phyloP scores from a whole-genome alignment of 2,113 vertebrate species.

The Phalacrocorax carbo region DNA sequence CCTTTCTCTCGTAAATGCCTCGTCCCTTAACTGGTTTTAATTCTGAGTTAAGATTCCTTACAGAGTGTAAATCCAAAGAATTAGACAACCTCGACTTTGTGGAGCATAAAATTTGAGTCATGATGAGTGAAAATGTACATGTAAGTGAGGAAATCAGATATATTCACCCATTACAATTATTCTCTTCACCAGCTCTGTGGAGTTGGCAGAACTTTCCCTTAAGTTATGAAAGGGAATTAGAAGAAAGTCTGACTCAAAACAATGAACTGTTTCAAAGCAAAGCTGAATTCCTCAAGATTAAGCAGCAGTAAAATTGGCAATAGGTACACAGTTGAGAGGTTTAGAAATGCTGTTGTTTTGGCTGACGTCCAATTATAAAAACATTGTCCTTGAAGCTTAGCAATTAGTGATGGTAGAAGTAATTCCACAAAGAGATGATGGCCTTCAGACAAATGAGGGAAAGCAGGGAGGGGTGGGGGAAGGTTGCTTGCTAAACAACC shows the following conservation, averaged over 20 bases:
- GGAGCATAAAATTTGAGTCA: not conserved
- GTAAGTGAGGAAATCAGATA: conserved; percentile 12
- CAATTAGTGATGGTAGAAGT: not conserved
- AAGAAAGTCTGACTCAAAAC: conserved; percentile 31
- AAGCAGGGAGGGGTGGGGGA: not conserved
- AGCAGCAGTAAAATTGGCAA: conserved; percentile 35
- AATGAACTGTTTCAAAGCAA: conserved; percentile 45
- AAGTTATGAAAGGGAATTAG: conserved; percentile 20
- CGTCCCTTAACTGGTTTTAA: not conserved
- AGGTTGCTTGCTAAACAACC: not conserved
- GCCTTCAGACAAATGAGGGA: not conserved
- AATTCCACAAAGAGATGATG: not conserved
- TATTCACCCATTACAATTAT: conserved; percentile 13
- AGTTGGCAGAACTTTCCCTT: not conserved
- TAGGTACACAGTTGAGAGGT: not conserved
- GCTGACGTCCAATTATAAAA: not conserved
- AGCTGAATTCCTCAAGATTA: conserved; percentile 15
- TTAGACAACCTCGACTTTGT: not conserved
- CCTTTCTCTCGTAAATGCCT: not conserved
- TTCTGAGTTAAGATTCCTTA: not conserved
- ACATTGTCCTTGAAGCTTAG: not conserved
- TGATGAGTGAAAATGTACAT: not conserved
- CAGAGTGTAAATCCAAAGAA: not conserved
- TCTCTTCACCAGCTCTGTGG: not conserved
- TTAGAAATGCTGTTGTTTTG: not conserved